Conservation (phyloP, 2,113 vertebrate species). For the Rhinoptilus africanus region DNA sequence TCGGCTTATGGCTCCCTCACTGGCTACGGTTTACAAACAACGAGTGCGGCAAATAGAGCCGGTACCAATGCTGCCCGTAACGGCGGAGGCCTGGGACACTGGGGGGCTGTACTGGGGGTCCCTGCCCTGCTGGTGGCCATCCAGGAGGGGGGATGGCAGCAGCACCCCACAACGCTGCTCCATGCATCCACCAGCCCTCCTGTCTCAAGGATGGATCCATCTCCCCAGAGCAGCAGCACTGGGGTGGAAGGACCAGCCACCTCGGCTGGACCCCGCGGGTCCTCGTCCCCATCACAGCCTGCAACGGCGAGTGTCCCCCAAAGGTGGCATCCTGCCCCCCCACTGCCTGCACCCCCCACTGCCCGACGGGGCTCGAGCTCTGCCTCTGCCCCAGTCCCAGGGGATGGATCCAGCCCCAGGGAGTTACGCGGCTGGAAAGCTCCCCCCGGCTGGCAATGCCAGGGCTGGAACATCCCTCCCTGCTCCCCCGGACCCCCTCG, state of each 20-base stretch:
- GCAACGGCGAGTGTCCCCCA: not conserved
- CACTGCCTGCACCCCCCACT: not conserved
- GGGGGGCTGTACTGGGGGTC: fast-evolving
- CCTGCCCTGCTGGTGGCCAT: not conserved
- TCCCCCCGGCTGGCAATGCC: fast-evolving
- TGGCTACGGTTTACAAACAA: conserved; percentile 26
- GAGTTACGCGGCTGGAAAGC: fast-evolving
- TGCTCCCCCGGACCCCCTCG: not conserved
- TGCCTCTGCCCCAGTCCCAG: fast-evolving
- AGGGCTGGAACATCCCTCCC: not conserved
- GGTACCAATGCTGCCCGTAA: fast-evolving
- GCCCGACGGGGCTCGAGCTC: too few relatives aligned
- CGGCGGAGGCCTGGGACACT: fast-evolving
- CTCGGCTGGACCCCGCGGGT: not conserved
- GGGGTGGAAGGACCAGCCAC: not conserved
- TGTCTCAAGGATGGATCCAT: fast-evolving
- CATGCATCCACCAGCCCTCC: not conserved
- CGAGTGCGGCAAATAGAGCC: not conserved
- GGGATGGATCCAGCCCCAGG: not conserved
- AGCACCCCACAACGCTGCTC: fast-evolving
- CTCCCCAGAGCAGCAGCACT: fast-evolving
- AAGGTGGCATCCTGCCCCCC: not conserved
- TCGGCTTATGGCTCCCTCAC: not conserved
- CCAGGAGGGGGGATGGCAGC: not conserved
- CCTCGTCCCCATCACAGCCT: fast-evolving